These are phyloP conservation scores for Albula glossodonta DNA, from an alignment of 2,113 vertebrate genomes.

Conservation along the genomic window DNA sequence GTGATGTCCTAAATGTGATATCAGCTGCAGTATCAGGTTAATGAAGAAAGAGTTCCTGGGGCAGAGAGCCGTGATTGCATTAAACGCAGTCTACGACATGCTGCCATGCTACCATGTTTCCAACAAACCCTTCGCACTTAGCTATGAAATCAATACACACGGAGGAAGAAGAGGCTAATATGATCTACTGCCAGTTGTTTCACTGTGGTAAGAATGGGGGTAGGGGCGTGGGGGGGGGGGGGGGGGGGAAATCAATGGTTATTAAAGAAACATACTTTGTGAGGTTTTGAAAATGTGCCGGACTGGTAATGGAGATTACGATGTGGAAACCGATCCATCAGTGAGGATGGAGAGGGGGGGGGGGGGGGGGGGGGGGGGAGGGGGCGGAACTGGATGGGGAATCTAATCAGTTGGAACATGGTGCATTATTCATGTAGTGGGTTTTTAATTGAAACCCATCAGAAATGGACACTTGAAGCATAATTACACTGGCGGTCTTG, in stretches of 20 bases:
- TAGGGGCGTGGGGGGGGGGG: no score
- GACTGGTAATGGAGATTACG: not conserved
- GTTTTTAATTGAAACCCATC: conserved; percentile 1
- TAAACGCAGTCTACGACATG: not conserved
- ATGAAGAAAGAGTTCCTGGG: not conserved
- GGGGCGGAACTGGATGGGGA: not conserved
- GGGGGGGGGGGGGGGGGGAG: no score
- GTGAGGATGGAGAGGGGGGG: no score
- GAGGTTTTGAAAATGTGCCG: not conserved
- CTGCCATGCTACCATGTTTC: not conserved
- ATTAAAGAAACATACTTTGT: conserved; percentile 19
- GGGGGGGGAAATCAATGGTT: conserved; percentile 21
- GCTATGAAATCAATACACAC: conserved; percentile 26
- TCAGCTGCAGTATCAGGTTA: conserved; percentile 2
- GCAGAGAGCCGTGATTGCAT: not conserved
- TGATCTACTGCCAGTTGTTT: conserved; percentile 19
- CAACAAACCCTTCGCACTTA: conserved; percentile 14
- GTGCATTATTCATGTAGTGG: conserved; percentile 12
- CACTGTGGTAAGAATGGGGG: not conserved
- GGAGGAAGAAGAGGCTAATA: not conserved
- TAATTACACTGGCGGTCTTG: not conserved
- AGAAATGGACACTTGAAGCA: not conserved
- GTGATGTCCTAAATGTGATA: conserved; percentile 15
- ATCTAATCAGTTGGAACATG: not conserved
- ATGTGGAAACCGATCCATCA: no score